A percentile compares a stretch with the other conserved stretches of the same genome.
Evolutionary conservation across 2,797 vertebrate genomes (phyloP).

Genomic region (Taeniopygia guttata): DNA sequence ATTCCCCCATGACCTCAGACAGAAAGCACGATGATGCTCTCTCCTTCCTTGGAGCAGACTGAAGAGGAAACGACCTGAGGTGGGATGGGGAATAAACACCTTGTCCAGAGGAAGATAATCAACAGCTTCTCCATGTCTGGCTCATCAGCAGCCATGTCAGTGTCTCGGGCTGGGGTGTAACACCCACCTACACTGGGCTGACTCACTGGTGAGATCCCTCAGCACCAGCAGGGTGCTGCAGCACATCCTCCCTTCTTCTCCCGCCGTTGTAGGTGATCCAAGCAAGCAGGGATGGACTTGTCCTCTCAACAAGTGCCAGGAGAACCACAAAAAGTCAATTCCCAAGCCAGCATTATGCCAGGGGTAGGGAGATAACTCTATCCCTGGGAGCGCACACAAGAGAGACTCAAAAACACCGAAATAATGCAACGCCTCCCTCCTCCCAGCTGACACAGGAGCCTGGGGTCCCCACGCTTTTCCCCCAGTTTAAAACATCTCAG

Average conservation of each 20-base stretch:
- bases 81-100: not conserved
- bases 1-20: not conserved
- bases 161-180: not conserved
- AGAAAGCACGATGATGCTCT: not conserved
- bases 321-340: not conserved
- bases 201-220: conserved; percentile 19
- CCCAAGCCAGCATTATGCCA: not conserved
- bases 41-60: not conserved
- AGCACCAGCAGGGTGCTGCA: not conserved
- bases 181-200: not conserved
- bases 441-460: conserved; percentile 13
- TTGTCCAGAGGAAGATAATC: not conserved
- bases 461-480: not conserved
- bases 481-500: conserved; percentile 30
- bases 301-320: not conserved
- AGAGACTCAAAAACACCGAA: not conserved
- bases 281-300: conserved; percentile 24
- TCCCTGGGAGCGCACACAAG: not conserved
- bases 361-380: not conserved
- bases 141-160: not conserved
- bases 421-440: not conserved
- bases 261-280: not conserved
- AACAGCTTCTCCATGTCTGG: not conserved
- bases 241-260: not conserved
- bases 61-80: not conserved